Evolutionary conservation across 2,888 invertebrate species (phyloP).

Genomic region (Synergus laeviventris): DNA sequence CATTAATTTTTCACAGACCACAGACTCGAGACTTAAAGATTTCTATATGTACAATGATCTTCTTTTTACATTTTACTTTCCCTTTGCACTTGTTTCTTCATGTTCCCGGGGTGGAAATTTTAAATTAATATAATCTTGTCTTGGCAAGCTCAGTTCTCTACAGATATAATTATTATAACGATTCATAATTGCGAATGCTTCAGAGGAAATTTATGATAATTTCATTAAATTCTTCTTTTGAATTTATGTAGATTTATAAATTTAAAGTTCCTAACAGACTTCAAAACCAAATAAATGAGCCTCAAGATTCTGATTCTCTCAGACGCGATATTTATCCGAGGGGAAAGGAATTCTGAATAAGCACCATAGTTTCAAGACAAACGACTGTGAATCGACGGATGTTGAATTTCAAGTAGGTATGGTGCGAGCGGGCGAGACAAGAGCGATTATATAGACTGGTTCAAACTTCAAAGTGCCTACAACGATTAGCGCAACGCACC

Average conservation of each 20-base stretch:
- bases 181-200: background rate
- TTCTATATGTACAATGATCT: background rate
- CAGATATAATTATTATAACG: background rate
- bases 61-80: background rate
- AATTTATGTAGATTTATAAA: background rate
- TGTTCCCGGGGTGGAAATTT: slow-evolving; percentile 6
- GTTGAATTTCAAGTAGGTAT: slow-evolving; percentile 31
- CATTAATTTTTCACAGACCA: slow-evolving; percentile 5
- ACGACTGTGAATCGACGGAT: slow-evolving; percentile 37
- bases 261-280: background rate
- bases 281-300: background rate
- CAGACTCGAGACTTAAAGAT: background rate
- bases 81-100: background rate
- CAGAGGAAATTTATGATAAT: background rate
- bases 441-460: slow-evolving; percentile 38
- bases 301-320: slow-evolving; percentile 13
- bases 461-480: slow-evolving; percentile 27
- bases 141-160: background rate
- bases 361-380: slow-evolving; percentile 33
- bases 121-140: slow-evolving; percentile 1
- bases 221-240: background rate
- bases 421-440: slow-evolving; percentile 22
- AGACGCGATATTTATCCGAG: slow-evolving; percentile 22
- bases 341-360: slow-evolving; percentile 35
- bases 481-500: slow-evolving; percentile 33